phyloP scores from a whole-genome alignment of 2,888 invertebrate genomes.

The Nemotelus nigrinus region DNA sequence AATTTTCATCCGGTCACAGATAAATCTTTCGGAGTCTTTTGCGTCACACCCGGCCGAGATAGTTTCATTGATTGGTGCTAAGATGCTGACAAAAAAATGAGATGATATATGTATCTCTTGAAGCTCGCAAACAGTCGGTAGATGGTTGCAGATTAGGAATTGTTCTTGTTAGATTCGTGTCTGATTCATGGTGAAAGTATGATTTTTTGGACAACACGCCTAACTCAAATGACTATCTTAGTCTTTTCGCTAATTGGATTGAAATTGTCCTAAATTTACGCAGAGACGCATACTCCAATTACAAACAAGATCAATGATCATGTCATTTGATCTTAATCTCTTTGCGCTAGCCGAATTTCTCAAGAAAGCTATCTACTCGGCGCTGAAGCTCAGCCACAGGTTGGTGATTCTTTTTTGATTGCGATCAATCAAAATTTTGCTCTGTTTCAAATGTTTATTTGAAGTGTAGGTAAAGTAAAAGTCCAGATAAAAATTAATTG shows the following conservation, averaged over 20 bases:
- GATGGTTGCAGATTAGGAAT: neutral
- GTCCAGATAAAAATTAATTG: slow-evolving; percentile 23
- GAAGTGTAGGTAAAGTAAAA: slow-evolving; percentile 7
- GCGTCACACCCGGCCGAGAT: slow-evolving; percentile 9
- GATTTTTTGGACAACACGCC: neutral
- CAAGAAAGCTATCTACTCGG: neutral
- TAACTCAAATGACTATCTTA: neutral
- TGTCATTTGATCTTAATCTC: neutral
- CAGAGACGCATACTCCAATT: neutral
- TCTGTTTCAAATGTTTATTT: neutral
- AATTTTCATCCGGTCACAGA: no score
- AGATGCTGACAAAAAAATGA: no score
- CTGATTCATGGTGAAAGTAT: slow-evolving; percentile 14
- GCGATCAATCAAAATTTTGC: slow-evolving; percentile 15
- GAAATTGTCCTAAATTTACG: slow-evolving; percentile 24
- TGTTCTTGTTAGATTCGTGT: neutral
- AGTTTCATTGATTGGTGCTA: neutral
- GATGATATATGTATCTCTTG: no score
- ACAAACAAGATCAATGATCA: slow-evolving; percentile 11
- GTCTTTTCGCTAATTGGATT: slow-evolving; percentile 13
- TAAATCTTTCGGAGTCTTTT: neutral
- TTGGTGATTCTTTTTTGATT: slow-evolving; percentile 11
- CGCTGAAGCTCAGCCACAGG: neutral
- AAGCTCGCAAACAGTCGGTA: no score
- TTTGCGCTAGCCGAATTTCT: neutral